phyloP scores from a whole-genome alignment of 2,797 vertebrate genomes.

The Taenioides sp. region DNA sequence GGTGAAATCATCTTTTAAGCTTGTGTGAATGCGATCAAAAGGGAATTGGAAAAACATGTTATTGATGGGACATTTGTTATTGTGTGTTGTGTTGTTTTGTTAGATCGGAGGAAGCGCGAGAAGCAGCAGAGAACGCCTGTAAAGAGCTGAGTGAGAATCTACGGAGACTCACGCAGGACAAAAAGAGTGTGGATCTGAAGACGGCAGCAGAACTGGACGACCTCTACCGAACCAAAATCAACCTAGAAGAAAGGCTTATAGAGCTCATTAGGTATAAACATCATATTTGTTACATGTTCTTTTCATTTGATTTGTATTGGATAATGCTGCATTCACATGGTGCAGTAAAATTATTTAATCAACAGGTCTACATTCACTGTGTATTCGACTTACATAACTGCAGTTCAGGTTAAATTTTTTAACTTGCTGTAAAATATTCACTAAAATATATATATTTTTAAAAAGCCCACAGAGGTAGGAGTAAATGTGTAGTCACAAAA shows the following conservation, averaged over 20 bases:
- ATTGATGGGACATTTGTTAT: background rate
- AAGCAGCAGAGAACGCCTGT: constrained; percentile 73
- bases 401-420: background rate
- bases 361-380: background rate
- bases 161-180: constrained; percentile 76
- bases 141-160: constrained; percentile 82
- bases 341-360: background rate
- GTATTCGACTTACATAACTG: background rate
- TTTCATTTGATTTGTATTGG: background rate
- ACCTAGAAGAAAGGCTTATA: constrained; percentile 91
- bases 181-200: constrained; percentile 82
- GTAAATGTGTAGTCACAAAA: too few species aligned
- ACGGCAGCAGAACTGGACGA: constrained; percentile 89
- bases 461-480: too few species aligned
- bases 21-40: background rate
- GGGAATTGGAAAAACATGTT: background rate
- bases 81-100: background rate
- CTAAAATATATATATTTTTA: background rate
- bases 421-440: background rate
- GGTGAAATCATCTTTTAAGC: constrained; percentile 3
- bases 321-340: background rate
- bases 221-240: constrained; percentile 90
- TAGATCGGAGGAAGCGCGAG: constrained; percentile 82
- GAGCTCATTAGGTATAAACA: constrained; percentile 85
- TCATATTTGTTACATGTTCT: background rate